phyloP scores from a whole-genome alignment of 2,797 vertebrate genomes.

The Valencia hispanica region DNA sequence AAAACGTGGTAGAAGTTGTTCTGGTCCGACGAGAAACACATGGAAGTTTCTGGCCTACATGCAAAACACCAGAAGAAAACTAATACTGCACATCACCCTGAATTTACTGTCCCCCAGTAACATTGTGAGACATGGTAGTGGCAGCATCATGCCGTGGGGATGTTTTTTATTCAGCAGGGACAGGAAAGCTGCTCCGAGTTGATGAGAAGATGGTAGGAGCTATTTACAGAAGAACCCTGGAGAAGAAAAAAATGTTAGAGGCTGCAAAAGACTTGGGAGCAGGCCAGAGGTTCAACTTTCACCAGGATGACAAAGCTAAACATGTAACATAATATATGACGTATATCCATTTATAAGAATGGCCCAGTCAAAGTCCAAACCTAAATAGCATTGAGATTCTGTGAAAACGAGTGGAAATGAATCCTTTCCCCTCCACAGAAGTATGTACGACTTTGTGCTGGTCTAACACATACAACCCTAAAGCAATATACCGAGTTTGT shows the following conservation, averaged over 20 bases:
- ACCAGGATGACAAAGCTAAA: background rate
- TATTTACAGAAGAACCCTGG: background rate
- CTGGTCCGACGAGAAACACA: background rate
- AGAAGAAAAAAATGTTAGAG: background rate
- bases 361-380: background rate
- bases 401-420: no score
- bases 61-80: background rate
- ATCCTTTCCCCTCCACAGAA: background rate
- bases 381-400: background rate
- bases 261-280: background rate
- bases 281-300: background rate
- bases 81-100: background rate
- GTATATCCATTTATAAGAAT: background rate
- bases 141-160: no score
- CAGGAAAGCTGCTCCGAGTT: no score
- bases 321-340: background rate
- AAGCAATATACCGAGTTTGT: background rate
- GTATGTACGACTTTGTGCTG: background rate
- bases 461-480: background rate
- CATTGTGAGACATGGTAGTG: background rate
- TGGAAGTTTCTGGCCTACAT: background rate
- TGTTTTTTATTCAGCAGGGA: no score
- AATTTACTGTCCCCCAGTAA: background rate
- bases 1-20: background rate
- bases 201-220: no score